These are phyloP conservation scores for Bombycilla garrulus DNA, from an alignment of 2,113 vertebrate genomes.

Conservation along the genomic window DNA sequence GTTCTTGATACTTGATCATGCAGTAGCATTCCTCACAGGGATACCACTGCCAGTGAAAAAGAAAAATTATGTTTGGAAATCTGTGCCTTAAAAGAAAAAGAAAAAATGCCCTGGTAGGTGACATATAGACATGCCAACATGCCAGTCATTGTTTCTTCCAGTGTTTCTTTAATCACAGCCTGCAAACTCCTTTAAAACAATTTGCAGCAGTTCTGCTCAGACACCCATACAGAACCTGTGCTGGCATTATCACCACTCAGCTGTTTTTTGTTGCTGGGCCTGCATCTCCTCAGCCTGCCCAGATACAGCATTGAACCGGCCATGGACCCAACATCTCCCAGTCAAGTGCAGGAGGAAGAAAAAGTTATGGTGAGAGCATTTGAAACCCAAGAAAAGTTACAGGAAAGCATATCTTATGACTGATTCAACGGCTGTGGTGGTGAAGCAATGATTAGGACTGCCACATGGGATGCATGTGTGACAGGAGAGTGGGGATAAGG, in stretches of 20 bases:
- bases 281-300: not conserved
- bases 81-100: not conserved
- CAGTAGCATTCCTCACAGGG: not conserved
- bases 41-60: not conserved
- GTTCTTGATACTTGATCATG: not conserved
- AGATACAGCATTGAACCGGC: fast-evolving
- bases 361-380: not conserved
- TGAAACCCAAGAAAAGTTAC: not conserved
- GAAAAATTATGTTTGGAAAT: not conserved
- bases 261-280: not conserved
- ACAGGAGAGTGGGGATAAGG: not conserved
- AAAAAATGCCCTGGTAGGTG: not conserved
- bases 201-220: not conserved
- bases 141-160: not conserved
- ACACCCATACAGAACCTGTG: not conserved
- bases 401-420: not conserved
- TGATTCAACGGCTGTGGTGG: not conserved
- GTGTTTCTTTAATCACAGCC: not conserved
- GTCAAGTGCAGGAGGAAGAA: not conserved
- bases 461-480: not conserved
- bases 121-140: fast-evolving
- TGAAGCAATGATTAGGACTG: not conserved
- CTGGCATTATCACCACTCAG: not conserved
- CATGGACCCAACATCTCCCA: not conserved
- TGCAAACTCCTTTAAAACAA: not conserved